Base-by-base conservation (phyloP, 2,888 invertebrate genomes). In the Aphodius sticticus region DNA sequence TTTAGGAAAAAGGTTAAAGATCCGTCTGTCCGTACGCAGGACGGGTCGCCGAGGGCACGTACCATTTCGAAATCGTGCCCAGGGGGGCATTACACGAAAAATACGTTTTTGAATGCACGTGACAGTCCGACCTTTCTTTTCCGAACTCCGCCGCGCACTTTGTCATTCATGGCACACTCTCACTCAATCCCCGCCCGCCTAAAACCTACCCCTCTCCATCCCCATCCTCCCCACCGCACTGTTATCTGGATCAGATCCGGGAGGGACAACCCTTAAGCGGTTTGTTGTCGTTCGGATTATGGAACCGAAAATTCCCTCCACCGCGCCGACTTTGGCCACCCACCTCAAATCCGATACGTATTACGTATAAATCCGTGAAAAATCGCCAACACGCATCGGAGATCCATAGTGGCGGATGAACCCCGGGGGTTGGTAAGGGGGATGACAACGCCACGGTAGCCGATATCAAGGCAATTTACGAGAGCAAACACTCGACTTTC, bases 271-370 rank as follows among this genome's bases (percentile, higher is more conserved):
- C 76, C 76, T 74, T 77, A 78, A 80, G 78, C 79, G 81, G 77
- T 80, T 81, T 81, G 79, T 77, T 72, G 76, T 79, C 75, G 77
- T 71, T 76, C 74, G 79, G 81, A 81, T 81, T 81, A 79, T 82
- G 78, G 76, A 76, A 74, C 76, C 74, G 74, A 37, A 74, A 74
- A 36, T 37, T 35, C 36, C 26, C 74, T 74, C 12, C 6, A 1
- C 53, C 37, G 74, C 35, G 36, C 74, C 74, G 74, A 74, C 37
- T 37, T 37, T 37, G 36, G 74, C 35, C 74, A 36, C 37, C 74
- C 74, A 74, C 37, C 74, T 37, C 36, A 71, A 71, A 37, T 35
- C 35, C 74, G 37, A 74, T 74, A 74, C 37, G 74, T 74, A 74
- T 74, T 74, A 74, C 36, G 74, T n/a, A 37, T 74, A 74, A 74